Evolutionary conservation across 2,888 invertebrate genomes (phyloP).

Genomic region (Idaea biselata): DNA sequence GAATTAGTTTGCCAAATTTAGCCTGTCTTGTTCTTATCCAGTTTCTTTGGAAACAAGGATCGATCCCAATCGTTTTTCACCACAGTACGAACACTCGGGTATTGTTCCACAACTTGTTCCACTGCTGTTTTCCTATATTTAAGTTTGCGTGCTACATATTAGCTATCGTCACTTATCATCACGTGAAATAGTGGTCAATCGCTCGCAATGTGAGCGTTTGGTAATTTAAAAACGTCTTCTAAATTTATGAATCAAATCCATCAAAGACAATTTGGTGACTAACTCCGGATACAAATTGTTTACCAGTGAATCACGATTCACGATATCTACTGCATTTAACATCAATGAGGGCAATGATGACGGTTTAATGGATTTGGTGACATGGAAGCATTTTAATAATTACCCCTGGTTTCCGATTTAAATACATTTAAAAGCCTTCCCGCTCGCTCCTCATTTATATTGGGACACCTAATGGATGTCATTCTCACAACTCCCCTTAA

Average conservation of each 20-base stretch:
- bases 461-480: slow-evolving; percentile 36
- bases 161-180: too few relatives aligned
- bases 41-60: not conserved
- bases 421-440: not conserved
- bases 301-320: slow-evolving; percentile 19
- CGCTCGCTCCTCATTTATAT: slow-evolving; percentile 28
- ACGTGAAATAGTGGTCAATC: too few relatives aligned
- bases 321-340: slow-evolving; percentile 10
- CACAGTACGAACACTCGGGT: not conserved
- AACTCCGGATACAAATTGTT: slow-evolving; percentile 14
- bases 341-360: not conserved
- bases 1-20: slow-evolving; percentile 12
- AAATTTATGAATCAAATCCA: slow-evolving; percentile 20
- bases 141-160: too few relatives aligned
- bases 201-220: too few relatives aligned
- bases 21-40: slow-evolving; percentile 1
- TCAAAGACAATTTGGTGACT: slow-evolving; percentile 22
- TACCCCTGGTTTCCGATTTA: not conserved
- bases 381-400: not conserved
- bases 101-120: too few relatives aligned
- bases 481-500: slow-evolving; percentile 30
- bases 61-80: not conserved
- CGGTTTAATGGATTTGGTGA: not conserved
- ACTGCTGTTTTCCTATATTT: too few relatives aligned
- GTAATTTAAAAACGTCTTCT: not conserved